Base-by-base conservation (phyloP, 2,113 vertebrate genomes). In the Trogon surrucura region DNA sequence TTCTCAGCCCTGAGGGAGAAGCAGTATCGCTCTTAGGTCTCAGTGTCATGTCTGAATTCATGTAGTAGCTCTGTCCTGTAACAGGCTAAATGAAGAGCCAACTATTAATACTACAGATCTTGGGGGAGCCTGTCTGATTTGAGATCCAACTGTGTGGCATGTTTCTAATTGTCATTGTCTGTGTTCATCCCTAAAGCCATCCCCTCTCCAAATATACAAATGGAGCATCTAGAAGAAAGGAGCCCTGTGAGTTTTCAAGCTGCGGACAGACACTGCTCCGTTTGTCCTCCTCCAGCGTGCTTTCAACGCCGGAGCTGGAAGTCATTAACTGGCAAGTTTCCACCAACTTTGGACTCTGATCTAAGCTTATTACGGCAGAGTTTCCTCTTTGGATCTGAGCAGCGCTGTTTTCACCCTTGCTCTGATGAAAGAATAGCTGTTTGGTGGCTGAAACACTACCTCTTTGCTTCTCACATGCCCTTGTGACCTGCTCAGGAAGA, bases 311-410 rank as follows among this genome's bases (percentile, higher is more conserved):
- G 65, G 90, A 86, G 65, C 85, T 95, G 93, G 82, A 96, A 96
- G 80, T 91, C 85, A 83, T 96, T 90, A 89, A 23, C 85, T 96
- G 88, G 73, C 86, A 57, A 34, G 36, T 58, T 92, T 94, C 81
- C 87, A 80, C 56, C 88, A 66, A 32, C 82, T 90, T 34, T 86
- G 89, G 83, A 50, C 86, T 79, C 88, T 89, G 83, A 81, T 91
- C 84, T 95, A 82, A 95, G 95, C 86, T 92, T 50, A 87, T 94
- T 89, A 88, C 26, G 72, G 83, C 92, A 93, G 71, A 54, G 29
- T 78, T 93, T 96, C 83, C 94, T 88, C 73, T 88, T 69, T 93
- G 71, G 78, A 61, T 91, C 65, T 66, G 57, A 23, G 67, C 83
- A 87, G 73, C 10, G 54, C 71, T 80, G 91, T 51, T 89, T 91